A percentile compares a stretch with the other conserved stretches of the same genome.
Conservation (phyloP, 2,888 invertebrate species). For the Leucania comma region DNA sequence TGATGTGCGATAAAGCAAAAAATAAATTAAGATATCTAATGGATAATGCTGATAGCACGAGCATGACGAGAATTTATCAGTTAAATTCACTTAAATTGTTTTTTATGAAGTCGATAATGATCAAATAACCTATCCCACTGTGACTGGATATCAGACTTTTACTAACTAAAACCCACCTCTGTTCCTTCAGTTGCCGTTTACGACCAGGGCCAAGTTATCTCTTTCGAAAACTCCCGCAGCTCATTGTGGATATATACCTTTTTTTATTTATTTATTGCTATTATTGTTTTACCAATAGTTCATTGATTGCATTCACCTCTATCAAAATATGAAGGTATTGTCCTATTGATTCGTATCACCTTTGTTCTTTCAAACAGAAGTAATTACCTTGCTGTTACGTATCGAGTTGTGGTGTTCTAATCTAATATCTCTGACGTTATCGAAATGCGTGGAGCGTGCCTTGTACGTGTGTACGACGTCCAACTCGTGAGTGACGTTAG, state of each 20-base stretch:
- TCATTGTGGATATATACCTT: neutral
- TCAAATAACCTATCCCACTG: too few relatives aligned
- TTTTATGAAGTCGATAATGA: too few relatives aligned
- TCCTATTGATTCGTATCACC: conserved; percentile 28
- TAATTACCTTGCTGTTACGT: conserved; percentile 10
- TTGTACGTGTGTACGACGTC: conserved; percentile 37
- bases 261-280: neutral
- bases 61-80: conserved; percentile 9
- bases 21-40: conserved; percentile 10
- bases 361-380: conserved; percentile 32
- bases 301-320: conserved; percentile 12
- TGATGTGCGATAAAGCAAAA: conserved; percentile 24
- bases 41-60: conserved; percentile 17
- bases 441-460: conserved; percentile 35
- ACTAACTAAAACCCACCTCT: too few relatives aligned
- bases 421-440: conserved; percentile 41
- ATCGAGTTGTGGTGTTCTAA: conserved; percentile 24
- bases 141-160: too few relatives aligned
- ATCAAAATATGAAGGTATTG: conserved; percentile 16
- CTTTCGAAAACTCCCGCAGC: too few relatives aligned
- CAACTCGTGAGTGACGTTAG: conserved; percentile 56
- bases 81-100: too few relatives aligned
- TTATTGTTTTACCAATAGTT: conserved; percentile 16
- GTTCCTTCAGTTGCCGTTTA: too few relatives aligned
- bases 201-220: too few relatives aligned